phyloP scores from a whole-genome alignment of 2,888 invertebrate genomes.

The Ctena decussata region DNA sequence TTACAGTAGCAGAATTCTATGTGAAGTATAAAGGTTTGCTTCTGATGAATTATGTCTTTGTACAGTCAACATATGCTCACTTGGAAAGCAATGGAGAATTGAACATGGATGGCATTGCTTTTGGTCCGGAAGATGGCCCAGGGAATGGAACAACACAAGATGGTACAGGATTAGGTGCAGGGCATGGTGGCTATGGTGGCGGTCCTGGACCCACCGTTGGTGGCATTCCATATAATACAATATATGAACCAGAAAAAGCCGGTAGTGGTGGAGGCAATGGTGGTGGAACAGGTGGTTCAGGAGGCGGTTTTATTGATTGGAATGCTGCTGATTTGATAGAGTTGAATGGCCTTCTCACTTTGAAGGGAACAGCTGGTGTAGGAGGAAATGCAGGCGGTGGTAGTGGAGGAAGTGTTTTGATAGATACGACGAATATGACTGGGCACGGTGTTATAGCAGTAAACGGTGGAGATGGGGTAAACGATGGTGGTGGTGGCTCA shows the following conservation, averaged over 20 bases:
- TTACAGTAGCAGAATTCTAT: slow-evolving; percentile 69
- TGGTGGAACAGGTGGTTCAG: slow-evolving; percentile 72
- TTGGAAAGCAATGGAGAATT: slow-evolving; percentile 77
- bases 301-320: slow-evolving; percentile 77
- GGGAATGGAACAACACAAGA: slow-evolving; percentile 70
- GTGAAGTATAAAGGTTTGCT: slow-evolving; percentile 77
- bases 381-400: slow-evolving; percentile 76
- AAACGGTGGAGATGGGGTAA: slow-evolving; percentile 72
- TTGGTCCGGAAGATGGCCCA: slow-evolving; percentile 65
- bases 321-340: slow-evolving; percentile 72
- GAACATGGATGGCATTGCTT: slow-evolving; percentile 75
- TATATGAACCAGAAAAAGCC: slow-evolving; percentile 67
- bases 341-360: slow-evolving; percentile 74
- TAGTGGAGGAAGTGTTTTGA: slow-evolving; percentile 74
- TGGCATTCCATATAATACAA: slow-evolving; percentile 74
- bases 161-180: slow-evolving; percentile 70
- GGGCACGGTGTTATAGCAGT: slow-evolving; percentile 79
- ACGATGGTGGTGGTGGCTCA: slow-evolving; percentile 75
- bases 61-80: slow-evolving; percentile 71
- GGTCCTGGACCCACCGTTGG: slow-evolving; percentile 70
- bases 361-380: slow-evolving; percentile 67
- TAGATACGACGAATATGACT: slow-evolving; percentile 75
- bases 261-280: slow-evolving; percentile 78
- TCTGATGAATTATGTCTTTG: slow-evolving; percentile 72
- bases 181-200: slow-evolving; percentile 77